Evolutionary conservation across 2,888 invertebrate genomes (phyloP).

Genomic region (Vannuccia rotundouncinata): DNA sequence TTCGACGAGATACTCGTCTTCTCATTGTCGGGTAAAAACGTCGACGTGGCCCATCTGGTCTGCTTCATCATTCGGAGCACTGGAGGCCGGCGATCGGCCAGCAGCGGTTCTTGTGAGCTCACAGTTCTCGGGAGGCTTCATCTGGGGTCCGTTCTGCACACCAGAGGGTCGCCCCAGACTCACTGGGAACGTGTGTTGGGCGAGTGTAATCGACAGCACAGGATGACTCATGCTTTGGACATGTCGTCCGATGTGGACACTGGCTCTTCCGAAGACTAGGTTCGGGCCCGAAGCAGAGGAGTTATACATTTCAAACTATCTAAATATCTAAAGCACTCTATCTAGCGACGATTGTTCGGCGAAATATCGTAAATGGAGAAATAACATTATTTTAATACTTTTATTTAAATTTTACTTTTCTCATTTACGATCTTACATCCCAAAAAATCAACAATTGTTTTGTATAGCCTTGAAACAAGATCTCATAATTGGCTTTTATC

Average conservation of each 20-base stretch:
- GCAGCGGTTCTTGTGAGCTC: background rate
- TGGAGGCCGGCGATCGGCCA: background rate
- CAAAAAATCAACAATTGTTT: too few species aligned
- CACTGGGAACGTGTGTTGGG: background rate
- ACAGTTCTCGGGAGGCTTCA: background rate
- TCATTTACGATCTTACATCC: too few species aligned
- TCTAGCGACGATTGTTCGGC: too few species aligned
- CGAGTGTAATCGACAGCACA: background rate
- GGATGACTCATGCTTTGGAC: background rate
- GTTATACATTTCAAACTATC: too few species aligned
- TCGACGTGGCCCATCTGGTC: background rate
- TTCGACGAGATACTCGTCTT: background rate
- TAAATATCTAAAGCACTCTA: too few species aligned
- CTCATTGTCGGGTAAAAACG: background rate
- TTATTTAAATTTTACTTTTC: too few species aligned
- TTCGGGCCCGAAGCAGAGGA: too few species aligned
- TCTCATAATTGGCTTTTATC: too few species aligned
- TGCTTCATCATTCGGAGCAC: background rate
- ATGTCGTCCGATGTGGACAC: background rate
- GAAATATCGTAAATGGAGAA: too few species aligned
- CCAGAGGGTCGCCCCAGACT: background rate
- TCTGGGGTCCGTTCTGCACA: background rate
- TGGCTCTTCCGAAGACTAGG: background rate
- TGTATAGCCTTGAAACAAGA: too few species aligned
- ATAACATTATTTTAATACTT: too few species aligned